Conservation (phyloP, 2,113 vertebrate genomes). For the Empidonax alnorum region DNA sequence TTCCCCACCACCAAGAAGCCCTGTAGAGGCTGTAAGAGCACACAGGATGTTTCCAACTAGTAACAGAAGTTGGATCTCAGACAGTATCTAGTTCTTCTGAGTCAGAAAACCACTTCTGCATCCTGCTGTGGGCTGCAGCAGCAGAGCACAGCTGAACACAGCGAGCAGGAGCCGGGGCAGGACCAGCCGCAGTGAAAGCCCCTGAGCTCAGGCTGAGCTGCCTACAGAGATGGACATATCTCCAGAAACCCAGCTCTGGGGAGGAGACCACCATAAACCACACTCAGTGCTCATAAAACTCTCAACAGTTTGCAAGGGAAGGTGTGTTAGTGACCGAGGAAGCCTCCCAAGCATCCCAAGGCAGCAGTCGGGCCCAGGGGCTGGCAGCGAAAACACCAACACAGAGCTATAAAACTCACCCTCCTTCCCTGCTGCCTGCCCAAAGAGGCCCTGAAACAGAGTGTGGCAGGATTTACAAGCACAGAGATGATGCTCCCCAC, state of each 20-base stretch:
- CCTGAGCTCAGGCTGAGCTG: neutral
- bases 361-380: rapidly evolving
- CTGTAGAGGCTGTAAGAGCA: neutral
- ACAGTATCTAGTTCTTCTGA: rapidly evolving
- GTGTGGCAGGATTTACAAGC: rapidly evolving
- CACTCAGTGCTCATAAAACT: rapidly evolving
- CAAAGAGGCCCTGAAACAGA: neutral
- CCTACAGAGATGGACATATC: neutral
- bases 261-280: neutral
- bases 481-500: rapidly evolving
- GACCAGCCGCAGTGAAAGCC: neutral
- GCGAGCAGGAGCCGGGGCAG: neutral
- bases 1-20: neutral
- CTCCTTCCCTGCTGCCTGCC: neutral
- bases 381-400: neutral
- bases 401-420: rapidly evolving
- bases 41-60: neutral
- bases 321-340: neutral
- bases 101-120: neutral
- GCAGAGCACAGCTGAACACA: neutral
- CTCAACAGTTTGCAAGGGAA: neutral
- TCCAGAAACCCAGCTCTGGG: neutral
- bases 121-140: neutral
- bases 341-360: neutral
- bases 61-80: neutral